These are phyloP conservation scores for Drosophila nikananu DNA, from an alignment of 1,140 invertebrate genomes.

Conservation along the genomic window DNA sequence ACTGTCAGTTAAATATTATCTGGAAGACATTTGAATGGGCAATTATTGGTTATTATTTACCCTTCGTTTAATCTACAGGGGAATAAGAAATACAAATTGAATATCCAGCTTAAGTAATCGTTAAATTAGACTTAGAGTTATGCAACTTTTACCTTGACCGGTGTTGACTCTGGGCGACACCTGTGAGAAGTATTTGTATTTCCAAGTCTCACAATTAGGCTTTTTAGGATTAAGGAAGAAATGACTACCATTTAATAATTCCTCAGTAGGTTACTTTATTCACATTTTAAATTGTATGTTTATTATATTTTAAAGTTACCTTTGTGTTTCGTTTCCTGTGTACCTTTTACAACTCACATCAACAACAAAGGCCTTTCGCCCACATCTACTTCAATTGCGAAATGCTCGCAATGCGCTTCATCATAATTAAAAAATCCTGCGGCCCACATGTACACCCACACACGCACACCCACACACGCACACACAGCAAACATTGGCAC, in stretches of 20 bases:
- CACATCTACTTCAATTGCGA: slow-evolving; percentile 63
- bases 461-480: neutral
- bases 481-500: slow-evolving; percentile 22
- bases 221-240: neutral
- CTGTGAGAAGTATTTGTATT: neutral
- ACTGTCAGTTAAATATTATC: neutral
- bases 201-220: neutral
- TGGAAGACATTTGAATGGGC: neutral
- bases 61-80: neutral
- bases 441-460: slow-evolving; percentile 32
- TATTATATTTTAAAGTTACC: neutral
- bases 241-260: neutral
- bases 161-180: too few species aligned
- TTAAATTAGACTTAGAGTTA: neutral
- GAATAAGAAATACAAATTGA: neutral
- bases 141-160: neutral
- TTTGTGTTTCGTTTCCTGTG: slow-evolving; percentile 10
- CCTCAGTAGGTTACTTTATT: neutral
- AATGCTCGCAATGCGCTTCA: slow-evolving; percentile 56
- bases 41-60: neutral
- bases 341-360: slow-evolving; percentile 12
- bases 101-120: neutral
- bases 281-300: neutral
- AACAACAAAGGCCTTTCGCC: slow-evolving; percentile 38
- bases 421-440: slow-evolving; percentile 67